phyloP scores from a whole-genome alignment of 2,888 invertebrate genomes.

The Alcis repandata region DNA sequence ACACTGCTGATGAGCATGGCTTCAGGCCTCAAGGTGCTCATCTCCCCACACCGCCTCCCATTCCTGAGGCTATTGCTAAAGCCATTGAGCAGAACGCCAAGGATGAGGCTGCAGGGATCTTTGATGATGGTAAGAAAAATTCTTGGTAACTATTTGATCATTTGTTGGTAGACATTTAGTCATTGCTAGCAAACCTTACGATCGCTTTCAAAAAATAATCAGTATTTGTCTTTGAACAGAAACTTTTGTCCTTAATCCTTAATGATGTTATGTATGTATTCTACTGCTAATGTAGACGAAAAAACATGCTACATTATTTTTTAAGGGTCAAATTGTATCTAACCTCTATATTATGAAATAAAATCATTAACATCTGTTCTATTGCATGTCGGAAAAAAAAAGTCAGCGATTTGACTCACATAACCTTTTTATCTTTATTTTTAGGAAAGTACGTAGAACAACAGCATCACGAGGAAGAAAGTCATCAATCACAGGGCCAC shows the following conservation, averaged over 20 bases:
- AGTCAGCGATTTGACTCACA: not conserved
- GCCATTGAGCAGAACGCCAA: slow-evolving; percentile 79
- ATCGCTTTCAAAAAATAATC: too few relatives aligned
- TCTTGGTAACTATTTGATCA: too few relatives aligned
- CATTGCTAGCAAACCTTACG: too few relatives aligned
- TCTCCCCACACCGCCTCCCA: slow-evolving; percentile 86
- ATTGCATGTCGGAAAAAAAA: not conserved
- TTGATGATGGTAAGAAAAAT: slow-evolving; percentile 75
- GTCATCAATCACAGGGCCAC: slow-evolving; percentile 10
- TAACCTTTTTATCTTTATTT: slow-evolving; percentile 1
- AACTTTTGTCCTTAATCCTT: too few relatives aligned
- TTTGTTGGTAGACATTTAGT: too few relatives aligned
- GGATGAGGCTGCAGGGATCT: slow-evolving; percentile 81
- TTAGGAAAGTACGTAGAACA: slow-evolving; percentile 60
- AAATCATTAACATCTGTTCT: not conserved
- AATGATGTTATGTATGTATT: too few relatives aligned
- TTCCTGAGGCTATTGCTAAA: slow-evolving; percentile 85
- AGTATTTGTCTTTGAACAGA: too few relatives aligned
- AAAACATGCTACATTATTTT: too few relatives aligned
- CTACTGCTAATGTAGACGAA: too few relatives aligned
- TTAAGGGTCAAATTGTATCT: too few relatives aligned
- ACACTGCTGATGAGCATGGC: slow-evolving; percentile 87
- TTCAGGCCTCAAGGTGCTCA: slow-evolving; percentile 85
- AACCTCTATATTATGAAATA: too few relatives aligned
- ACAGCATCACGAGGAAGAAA: slow-evolving; percentile 39